Evolutionary conservation across 2,113 vertebrate species (phyloP).

Genomic region (Dasypus novemcinctus): DNA sequence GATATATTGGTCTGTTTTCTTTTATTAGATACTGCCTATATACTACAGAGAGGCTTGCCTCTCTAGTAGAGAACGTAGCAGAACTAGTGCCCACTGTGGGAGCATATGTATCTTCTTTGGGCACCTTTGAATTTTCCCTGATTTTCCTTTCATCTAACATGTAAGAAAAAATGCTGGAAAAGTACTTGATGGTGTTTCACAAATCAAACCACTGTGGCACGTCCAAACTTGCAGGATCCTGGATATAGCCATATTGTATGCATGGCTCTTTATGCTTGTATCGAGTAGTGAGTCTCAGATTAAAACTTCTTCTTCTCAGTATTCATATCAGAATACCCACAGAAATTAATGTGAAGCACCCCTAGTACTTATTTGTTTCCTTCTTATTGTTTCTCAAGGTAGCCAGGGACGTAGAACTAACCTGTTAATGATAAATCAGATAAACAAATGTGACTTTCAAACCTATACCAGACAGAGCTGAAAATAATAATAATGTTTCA

Average conservation of each 20-base stretch:
- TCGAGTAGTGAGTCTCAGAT: neutral
- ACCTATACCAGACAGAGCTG: neutral
- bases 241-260: neutral
- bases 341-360: neutral
- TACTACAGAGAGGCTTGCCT: too few species aligned
- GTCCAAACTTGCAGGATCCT: neutral
- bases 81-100: neutral
- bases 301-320: neutral
- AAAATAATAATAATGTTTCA: neutral
- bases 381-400: neutral
- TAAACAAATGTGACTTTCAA: constrained; percentile 24
- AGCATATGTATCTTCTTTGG: neutral
- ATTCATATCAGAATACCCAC: neutral
- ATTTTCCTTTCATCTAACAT: neutral
- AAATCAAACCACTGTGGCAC: neutral
- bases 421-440: constrained; percentile 12
- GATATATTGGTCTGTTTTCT: too few species aligned
- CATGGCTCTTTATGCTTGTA: neutral
- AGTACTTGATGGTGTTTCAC: neutral
- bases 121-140: neutral
- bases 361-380: neutral
- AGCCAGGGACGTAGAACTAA: neutral
- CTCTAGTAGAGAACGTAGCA: too few species aligned
- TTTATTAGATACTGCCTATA: too few species aligned
- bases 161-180: neutral